Evolutionary conservation across 2,113 vertebrate species (phyloP), one percentile per base, ranked within the genome.

Genomic region (Prietella phreatophila): DNA sequence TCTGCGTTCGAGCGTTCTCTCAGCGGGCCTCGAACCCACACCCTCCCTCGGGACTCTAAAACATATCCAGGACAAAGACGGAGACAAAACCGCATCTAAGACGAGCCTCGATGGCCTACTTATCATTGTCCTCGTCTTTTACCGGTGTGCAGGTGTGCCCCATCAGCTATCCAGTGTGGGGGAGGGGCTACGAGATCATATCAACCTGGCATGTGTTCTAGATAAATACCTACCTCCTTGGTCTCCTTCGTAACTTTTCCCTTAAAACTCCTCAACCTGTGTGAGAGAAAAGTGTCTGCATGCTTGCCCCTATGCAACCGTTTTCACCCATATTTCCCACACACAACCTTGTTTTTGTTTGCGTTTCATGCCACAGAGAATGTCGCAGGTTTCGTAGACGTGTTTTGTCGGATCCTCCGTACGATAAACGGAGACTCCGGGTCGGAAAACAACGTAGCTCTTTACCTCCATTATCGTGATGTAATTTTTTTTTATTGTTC

Each of bases 21-120:
- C 89, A 58, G 91, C 71, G 14, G 58, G 92, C 90, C 91, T 92
- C 90, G 89, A 92, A 93, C 73, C 60, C 86, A 79, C 60, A 50
- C 33, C 83, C 36, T 61, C 50, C n/a, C 47, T 69, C 87, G 89
- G 58, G 82, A 88, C 92, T 92, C 90, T 67, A 90, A 91, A 92
- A 90, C 79, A 25, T 27, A 89, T 90, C 91, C 83, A 65, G 91
- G 90, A 93, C 92, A 94, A 93, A 92, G 92, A 83, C 89, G 55
- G 90, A 47, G 25, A 86, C 76, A 76, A 93, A 94, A 93, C 94
- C 93, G 19, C 93, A 95, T 96, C 94, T 95, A 95, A 95, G 93
- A 87, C 82, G 11, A 82, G 55, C 86, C 85, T 93, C 91, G 90
- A 89, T 92, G 90, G 91, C 85, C 93, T 90, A 55, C 58, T 81